Conservation (phyloP, 2,888 invertebrate genomes). For the Lochmaea crataegi region DNA sequence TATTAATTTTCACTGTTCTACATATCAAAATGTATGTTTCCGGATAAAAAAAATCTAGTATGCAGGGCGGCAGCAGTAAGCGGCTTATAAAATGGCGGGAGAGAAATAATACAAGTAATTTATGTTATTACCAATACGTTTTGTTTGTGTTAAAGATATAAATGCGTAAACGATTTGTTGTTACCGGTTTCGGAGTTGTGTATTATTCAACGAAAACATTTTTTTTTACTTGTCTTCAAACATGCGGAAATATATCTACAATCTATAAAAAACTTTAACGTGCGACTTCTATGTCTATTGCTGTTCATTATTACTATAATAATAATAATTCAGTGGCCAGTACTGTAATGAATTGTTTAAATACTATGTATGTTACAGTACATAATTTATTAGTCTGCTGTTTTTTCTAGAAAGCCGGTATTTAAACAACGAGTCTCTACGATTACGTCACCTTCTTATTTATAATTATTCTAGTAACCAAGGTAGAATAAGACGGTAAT, state of each 20-base stretch:
- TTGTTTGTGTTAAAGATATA: not conserved
- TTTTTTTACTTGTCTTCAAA: not conserved
- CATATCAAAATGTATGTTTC: not conserved
- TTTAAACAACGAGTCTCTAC: not conserved
- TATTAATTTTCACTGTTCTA: slow-evolving; percentile 8
- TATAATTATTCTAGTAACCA: slow-evolving; percentile 1
- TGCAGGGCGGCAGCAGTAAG: slow-evolving; percentile 15
- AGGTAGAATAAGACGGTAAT: not conserved
- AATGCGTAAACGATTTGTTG: not conserved
- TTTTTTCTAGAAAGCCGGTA: not conserved
- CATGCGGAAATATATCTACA: not conserved
- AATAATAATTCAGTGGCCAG: not conserved
- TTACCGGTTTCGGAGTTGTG: not conserved
- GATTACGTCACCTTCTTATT: slow-evolving; percentile 6
- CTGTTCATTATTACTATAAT: not conserved
- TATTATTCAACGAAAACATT: not conserved
- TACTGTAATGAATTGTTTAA: not conserved
- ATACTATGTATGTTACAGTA: not conserved
- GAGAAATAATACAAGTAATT: slow-evolving; percentile 5
- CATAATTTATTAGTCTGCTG: not conserved
- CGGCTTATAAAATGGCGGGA: slow-evolving; percentile 20
- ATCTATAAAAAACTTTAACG: not conserved
- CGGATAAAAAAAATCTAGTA: not conserved
- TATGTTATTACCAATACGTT: not conserved
- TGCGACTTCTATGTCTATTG: not conserved